Evolutionary conservation across 92 coral and sea anemone species (phyloP), one percentile per base, ranked within the genome.

Genomic region (Virgularia gustaviana): DNA sequence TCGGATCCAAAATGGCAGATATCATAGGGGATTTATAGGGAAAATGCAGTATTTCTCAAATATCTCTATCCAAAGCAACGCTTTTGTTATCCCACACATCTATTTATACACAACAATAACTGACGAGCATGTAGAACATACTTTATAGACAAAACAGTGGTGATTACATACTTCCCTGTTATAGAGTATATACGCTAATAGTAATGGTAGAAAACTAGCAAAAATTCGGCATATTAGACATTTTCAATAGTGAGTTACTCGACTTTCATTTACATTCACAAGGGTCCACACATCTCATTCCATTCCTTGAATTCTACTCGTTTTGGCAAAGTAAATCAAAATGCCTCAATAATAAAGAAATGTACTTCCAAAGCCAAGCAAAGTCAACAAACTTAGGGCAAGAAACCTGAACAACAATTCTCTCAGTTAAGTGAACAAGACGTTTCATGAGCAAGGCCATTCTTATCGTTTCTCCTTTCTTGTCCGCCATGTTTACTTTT

Each of bases 251-350:
- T 9, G 2, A 59, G 34, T 29, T 28, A 59, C 22, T 32, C 3
- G 16, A 24, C 4, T 2, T 1, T 10, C 2, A 59, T 42, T 59
- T 2, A 59, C 41, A 19, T 59, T 59, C 3, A 4, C 3, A 5
- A 12, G 36, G 65, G 41, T 59, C 3, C 65, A 18, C 65, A 32
- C 65, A 59, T 59, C 65, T 29, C 65, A 59, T 59, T 59, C n/a
- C 34, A 13, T 1, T 29, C 37, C 42, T 29, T 35, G 10, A 33
- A 59, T 29, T 2, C 2, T 59, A 1, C 37, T 59, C 65, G 29
- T 59, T 59, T 24, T 28, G n/a, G 6, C 41, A 10, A 32, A 10
- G 15, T 25, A 59, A 53, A 10, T 1, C 65, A 53, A 13, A 28
- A 53, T 53, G 28, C 23, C 9, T 10, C 23, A 20, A 2, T 16